A percentile compares a stretch with the other conserved stretches of the same genome.
These are phyloP conservation scores for Rostratula benghalensis DNA, from an alignment of 2,113 vertebrate species.

Conservation along the genomic window DNA sequence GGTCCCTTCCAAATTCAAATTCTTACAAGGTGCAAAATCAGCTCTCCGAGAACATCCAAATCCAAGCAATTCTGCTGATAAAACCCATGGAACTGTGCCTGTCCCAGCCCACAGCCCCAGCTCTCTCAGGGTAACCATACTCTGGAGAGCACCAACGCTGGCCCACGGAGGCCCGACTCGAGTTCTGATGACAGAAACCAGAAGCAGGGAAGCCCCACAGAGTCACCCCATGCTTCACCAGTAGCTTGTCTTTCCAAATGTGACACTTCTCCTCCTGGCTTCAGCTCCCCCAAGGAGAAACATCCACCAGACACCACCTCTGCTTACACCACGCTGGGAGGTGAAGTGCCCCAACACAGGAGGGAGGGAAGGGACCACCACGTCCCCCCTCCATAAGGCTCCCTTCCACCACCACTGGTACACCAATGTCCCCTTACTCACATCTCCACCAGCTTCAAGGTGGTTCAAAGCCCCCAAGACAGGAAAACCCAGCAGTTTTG, in stretches of 20 bases:
- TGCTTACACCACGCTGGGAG: neutral
- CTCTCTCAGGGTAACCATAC: fast-evolving
- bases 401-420: neutral
- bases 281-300: neutral
- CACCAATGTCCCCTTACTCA: neutral
- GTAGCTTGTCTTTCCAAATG: neutral
- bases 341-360: neutral
- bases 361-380: neutral
- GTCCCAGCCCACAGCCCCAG: neutral
- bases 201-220: neutral
- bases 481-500: neutral
- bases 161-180: fast-evolving
- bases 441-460: neutral
- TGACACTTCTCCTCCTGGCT: neutral
- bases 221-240: neutral
- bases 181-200: neutral
- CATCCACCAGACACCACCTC: neutral
- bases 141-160: neutral
- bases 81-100: neutral
- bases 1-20: neutral
- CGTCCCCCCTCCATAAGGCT: neutral
- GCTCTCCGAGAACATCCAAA: neutral
- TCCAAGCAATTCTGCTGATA: neutral
- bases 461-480: neutral
- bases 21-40: neutral